Conservation (phyloP, 2,888 invertebrate species). For the Xiphydria camelus region DNA sequence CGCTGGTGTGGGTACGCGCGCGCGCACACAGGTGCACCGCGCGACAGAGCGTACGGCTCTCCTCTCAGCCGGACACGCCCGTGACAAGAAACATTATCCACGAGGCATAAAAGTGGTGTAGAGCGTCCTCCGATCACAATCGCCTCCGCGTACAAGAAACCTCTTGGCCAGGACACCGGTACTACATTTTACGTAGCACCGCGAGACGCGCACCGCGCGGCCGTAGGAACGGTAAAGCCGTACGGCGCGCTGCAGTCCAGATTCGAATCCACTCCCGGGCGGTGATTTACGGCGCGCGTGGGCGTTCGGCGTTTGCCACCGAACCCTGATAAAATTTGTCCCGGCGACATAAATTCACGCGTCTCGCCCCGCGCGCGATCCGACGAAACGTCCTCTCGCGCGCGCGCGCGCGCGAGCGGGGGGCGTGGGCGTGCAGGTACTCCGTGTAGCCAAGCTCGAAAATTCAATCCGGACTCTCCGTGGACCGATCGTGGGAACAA, state of each 20-base stretch:
- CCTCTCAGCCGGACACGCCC: slow-evolving; percentile 12
- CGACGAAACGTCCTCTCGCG: too few species aligned
- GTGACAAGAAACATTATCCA: slow-evolving; percentile 3
- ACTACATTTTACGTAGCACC: slow-evolving; percentile 22
- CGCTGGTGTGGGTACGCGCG: slow-evolving; percentile 1
- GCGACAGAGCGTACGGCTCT: too few species aligned
- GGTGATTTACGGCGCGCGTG: slow-evolving; percentile 52
- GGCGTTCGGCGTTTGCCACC: slow-evolving; percentile 55
- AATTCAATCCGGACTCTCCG: too few species aligned
- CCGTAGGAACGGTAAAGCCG: slow-evolving; percentile 8
- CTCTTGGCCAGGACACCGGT: slow-evolving; percentile 21
- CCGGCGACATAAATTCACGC: slow-evolving; percentile 54
- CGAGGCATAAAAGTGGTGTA: slow-evolving; percentile 5
- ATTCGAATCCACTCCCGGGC: slow-evolving; percentile 11
- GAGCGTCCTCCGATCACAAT: slow-evolving; percentile 26
- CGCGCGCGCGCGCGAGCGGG: too few species aligned
- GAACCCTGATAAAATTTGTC: slow-evolving; percentile 58
- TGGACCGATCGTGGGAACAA: too few species aligned
- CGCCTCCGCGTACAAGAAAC: slow-evolving; percentile 29
- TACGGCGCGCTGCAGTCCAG: slow-evolving; percentile 8
- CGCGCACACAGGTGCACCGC: too few species aligned
- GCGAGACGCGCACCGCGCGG: slow-evolving; percentile 1
- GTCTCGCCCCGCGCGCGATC: too few species aligned
- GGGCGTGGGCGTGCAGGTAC: too few species aligned
- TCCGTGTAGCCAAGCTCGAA: too few species aligned